phyloP scores from a whole-genome alignment of 2,113 vertebrate genomes.

The Hippoglossus stenolepis region DNA sequence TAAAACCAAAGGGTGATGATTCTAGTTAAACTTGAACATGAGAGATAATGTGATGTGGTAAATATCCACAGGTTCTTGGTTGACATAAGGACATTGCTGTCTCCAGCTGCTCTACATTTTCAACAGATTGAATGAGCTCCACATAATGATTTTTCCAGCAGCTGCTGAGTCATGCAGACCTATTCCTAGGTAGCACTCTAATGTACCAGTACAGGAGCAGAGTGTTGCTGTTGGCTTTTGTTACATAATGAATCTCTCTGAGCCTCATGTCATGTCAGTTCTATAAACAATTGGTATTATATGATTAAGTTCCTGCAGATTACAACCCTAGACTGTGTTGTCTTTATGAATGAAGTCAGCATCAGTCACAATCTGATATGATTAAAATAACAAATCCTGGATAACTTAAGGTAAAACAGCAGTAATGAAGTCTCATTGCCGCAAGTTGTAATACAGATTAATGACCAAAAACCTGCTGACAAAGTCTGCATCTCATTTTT shows the following conservation, averaged over 20 bases:
- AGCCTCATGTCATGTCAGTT: not conserved
- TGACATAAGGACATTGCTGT: not conserved
- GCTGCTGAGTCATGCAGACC: conserved; percentile 10
- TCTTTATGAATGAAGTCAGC: too few relatives aligned
- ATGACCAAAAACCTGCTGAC: not conserved
- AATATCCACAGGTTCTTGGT: not conserved
- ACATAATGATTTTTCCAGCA: conserved; percentile 28
- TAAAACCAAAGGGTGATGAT: too few relatives aligned
- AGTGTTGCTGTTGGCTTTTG: not conserved
- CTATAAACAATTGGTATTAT: too few relatives aligned
- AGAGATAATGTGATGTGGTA: not conserved
- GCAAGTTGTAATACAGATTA: not conserved
- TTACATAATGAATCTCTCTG: not conserved
- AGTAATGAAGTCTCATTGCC: conserved; percentile 4
- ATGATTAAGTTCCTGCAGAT: too few relatives aligned
- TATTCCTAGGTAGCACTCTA: not conserved
- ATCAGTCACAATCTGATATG: too few relatives aligned
- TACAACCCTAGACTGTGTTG: too few relatives aligned
- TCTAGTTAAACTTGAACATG: too few relatives aligned
- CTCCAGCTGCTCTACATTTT: not conserved
- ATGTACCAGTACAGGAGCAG: conserved; percentile 7
- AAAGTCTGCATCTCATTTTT: not conserved
- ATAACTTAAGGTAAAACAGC: too few relatives aligned
- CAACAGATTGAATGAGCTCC: conserved; percentile 2
- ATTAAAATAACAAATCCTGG: too few relatives aligned